phyloP scores from a whole-genome alignment of 2,113 vertebrate genomes.

The Boleophthalmus pectinirostris region DNA sequence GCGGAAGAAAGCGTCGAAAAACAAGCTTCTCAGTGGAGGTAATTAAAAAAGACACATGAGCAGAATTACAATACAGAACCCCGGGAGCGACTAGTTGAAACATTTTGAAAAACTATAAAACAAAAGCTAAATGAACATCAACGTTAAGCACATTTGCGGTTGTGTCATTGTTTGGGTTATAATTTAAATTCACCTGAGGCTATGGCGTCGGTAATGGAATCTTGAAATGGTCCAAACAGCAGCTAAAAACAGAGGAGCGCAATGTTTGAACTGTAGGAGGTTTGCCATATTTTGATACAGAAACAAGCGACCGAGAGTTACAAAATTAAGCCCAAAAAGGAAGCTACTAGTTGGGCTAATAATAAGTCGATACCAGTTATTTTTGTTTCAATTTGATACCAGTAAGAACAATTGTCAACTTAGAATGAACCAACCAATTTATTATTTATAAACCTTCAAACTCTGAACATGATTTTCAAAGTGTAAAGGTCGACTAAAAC shows the following conservation, averaged over 20 bases:
- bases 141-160: slow-evolving; percentile 6
- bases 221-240: background rate
- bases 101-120: background rate
- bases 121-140: slow-evolving; percentile 11
- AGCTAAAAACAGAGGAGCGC: background rate
- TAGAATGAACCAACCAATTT: too few species aligned
- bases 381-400: too few species aligned
- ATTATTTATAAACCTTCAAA: too few species aligned
- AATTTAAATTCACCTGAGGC: slow-evolving; percentile 6
- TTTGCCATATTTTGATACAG: too few species aligned
- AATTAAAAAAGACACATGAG: background rate
- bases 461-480: too few species aligned
- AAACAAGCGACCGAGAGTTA: too few species aligned
- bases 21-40: background rate
- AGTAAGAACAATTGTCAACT: too few species aligned
- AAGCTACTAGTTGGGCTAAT: too few species aligned
- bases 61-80: background rate
- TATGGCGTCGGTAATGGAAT: background rate
- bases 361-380: too few species aligned
- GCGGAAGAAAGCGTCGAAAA: background rate
- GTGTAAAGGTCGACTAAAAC: too few species aligned
- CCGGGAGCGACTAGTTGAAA: background rate
- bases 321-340: too few species aligned
- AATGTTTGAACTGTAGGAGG: background rate
- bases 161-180: slow-evolving; percentile 35